Evolutionary conservation across 2,113 vertebrate species (phyloP).

Genomic region (Telmatochromis bifrenatus): DNA sequence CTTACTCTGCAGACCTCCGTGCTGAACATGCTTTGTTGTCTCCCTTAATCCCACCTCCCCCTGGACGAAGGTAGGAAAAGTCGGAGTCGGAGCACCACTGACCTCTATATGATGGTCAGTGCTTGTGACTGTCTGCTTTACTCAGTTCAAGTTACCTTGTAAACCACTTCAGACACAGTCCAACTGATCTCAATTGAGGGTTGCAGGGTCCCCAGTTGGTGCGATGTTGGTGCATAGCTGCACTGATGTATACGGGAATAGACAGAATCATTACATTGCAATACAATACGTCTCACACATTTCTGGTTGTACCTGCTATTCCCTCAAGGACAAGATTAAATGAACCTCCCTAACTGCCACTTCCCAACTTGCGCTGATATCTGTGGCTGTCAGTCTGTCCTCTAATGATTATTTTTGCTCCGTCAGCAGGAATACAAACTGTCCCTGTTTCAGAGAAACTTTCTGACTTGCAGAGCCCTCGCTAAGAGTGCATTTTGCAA

Average conservation of each 20-base stretch:
- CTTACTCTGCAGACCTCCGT: constrained; percentile 8
- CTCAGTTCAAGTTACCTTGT: not conserved
- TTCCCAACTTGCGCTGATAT: not conserved
- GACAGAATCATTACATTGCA: constrained; percentile 40
- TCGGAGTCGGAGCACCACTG: not conserved
- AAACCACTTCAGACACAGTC: not conserved
- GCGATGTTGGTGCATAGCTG: not conserved
- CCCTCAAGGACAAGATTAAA: constrained; percentile 9
- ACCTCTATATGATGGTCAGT: not conserved
- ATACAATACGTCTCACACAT: not conserved
- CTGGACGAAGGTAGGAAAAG: not conserved
- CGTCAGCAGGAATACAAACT: not conserved
- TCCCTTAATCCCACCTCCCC: not conserved
- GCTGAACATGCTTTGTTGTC: constrained; percentile 8
- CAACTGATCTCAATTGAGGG: not conserved
- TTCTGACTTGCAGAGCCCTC: not conserved
- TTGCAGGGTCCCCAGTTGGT: not conserved
- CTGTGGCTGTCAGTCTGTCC: constrained; percentile 11
- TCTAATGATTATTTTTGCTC: not conserved
- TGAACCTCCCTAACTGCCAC: not conserved
- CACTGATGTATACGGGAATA: constrained; percentile 4
- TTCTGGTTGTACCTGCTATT: not conserved
- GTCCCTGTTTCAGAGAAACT: not conserved
- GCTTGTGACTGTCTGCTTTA: not conserved
- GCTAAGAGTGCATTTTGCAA: not conserved